Base-by-base conservation (phyloP, 2,113 vertebrate genomes). In the Carlito syrichta region DNA sequence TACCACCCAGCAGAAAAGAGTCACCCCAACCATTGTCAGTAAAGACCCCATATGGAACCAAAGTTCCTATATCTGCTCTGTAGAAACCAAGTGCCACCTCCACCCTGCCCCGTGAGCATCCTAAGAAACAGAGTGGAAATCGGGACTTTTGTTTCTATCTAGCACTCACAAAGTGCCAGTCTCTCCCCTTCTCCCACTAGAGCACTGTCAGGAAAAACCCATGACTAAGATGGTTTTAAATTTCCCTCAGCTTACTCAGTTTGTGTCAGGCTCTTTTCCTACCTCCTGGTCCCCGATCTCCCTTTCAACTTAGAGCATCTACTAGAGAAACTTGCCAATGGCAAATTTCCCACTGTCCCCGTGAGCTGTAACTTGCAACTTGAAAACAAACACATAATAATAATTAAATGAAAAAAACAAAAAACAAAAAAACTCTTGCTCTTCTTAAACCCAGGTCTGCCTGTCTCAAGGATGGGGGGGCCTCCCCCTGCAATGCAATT, bases 1-100 rank as follows among this genome's bases (percentile, higher is more conserved):
- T 27, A 4, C 14, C 38, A 23, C 0, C 4, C 8, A 60, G 1
- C 12, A 45, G 50, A 0, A 16, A 4, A 16, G 27, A n/a, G 45
- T 10, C 16, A 12, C 14, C 6, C 32, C 32, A 58, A 45, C 5
- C 38, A 22, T 27, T 58, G 20, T 19, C 9, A 6, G 14, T 54
- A 11, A 1, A 40, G 6, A 35, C 20, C 12, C 10, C 22, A 5
- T 19, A 17, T 60, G 8, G 6, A 56, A 1, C 62, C 12, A 32
- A 56, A 89, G 74, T 10, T n/a, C 35, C 25, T 60, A 27, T 35
- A 4, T 5, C 27, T 38, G 1, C 16, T 43, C 16, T 30, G 17
- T 9, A 27, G 2, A 66, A 43, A 52, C 1, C 6, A 10, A 20
- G 3, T 52, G 6, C 30, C 30, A 11, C 13, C 27, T 17, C 0